Base-by-base conservation (phyloP, 2,888 invertebrate genomes). In the Neoitamus cyanurus region DNA sequence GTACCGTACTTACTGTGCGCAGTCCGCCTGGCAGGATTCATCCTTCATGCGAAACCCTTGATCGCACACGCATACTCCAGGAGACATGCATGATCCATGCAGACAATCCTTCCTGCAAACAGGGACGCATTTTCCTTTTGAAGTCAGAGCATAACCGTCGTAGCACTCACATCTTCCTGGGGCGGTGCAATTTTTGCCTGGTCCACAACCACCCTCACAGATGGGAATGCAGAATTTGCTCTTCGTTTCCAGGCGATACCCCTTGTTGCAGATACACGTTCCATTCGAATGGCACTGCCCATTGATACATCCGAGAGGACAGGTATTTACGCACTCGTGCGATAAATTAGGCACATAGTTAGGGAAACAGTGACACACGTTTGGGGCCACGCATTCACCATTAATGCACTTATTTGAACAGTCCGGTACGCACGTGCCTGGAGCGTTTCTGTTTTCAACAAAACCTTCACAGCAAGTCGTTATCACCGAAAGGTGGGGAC, bases 391-490 rank as follows among this genome's bases (percentile, higher is more conserved):
- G 87, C 93, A 93, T 58, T 89, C 88, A 2, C 92, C 92, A 87
- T 91, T 89, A n/a, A 89, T 89, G 75, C 91, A 90, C 28, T 83
- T 84, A 68, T 28, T 25, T 11, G 9, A 73, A 85, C 92, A 92
- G 4, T 88, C 78, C 0, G 90, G 90, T 30, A 84, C 73, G 85
- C 90, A 91, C 77, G 83, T 91, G 13, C 90, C 92, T 87, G 86
- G 90, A 89, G 92, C 92, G 89, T 93, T 92, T 3, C 92, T 90
- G 88, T 94, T 93, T 6, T 93, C 92, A 84, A 91, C 90, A 90
- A 93, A 95, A 20, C 95, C 95, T 0, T 92, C 92, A 88, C 95
- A 95, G 88, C 95, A 95, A 28, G 69, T 37, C 20, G 11, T 69
- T 28, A 82, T 68, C 11, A 69, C 69, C 6, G 82, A 69, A 20